Base-by-base conservation (phyloP, 2,113 vertebrate species). In the Hippolais icterina region DNA sequence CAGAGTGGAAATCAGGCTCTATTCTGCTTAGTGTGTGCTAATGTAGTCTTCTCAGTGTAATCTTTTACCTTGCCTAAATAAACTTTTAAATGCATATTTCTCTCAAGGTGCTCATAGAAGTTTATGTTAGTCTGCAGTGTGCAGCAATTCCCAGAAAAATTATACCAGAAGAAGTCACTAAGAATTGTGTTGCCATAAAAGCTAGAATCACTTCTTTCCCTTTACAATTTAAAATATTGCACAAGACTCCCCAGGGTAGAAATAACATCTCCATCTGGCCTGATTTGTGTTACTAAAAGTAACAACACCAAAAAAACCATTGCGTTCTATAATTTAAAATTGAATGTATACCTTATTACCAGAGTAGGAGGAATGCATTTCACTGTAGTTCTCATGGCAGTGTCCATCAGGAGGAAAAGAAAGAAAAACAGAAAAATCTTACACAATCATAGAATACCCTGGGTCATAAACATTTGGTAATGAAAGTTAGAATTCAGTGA, bases 101-200 rank as follows among this genome's bases (percentile, higher is more conserved):
- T 96, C 96, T 97, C 91, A 91, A 92, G 93, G 81, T 94, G 89
- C 93, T 93, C 80, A 25, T 92, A 91, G 83, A 90, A 60, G 83
- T 92, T 96, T 89, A 86, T 39, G 35, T 91, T 78, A 87, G 33
- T 71, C 72, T 92, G 86, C 76, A 83, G 69, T 44, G 50, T 84
- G 89, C 49, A 87, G 80, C 64, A 94, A 52, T 97, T 93, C 80
- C 89, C 91, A 89, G 91, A 89, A 93, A 97, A 89, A 94, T 91
- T 78, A 92, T 95, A 84, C 35, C 25, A 28, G 22, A 53, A 92
- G 76, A 94, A 94, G 86, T 92, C 93, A 87, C 89, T 89, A 69
- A 94, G 93, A 95, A 91, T 89, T 93, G 86, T 92, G 83, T 87
- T 91, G 42, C 39, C 75, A 59, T 94, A 95, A 96, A 97, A 94